Evolutionary conservation across 2,797 vertebrate species (phyloP).

Genomic region (Xiphophorus birchmanni): DNA sequence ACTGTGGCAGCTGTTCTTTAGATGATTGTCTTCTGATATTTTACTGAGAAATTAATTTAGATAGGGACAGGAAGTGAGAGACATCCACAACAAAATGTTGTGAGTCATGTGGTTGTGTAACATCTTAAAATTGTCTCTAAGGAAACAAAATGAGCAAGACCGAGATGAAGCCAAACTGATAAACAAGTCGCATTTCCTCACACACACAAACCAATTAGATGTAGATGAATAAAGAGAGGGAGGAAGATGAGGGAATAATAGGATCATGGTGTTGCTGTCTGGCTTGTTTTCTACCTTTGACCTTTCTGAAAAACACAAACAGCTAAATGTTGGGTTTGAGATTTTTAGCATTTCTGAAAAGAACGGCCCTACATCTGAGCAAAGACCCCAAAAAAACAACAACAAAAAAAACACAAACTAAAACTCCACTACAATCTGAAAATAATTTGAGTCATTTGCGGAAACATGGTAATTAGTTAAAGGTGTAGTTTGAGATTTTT

Average conservation of each 20-base stretch:
- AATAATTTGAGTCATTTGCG: background rate
- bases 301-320: background rate
- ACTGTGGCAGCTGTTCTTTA: background rate
- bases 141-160: slow-evolving; percentile 44
- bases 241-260: background rate
- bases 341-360: background rate
- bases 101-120: slow-evolving; percentile 34
- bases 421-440: background rate
- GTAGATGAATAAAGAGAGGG: slow-evolving; percentile 7
- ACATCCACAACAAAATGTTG: slow-evolving; percentile 37
- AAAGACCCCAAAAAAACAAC: background rate
- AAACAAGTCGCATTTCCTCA: slow-evolving; percentile 25
- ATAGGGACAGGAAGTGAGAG: slow-evolving; percentile 13
- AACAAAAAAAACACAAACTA: background rate
- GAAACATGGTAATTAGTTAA: background rate
- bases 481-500: background rate
- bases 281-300: background rate
- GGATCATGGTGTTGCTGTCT: slow-evolving; percentile 11
- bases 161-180: slow-evolving; percentile 35
- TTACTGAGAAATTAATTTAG: background rate
- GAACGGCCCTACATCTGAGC: background rate
- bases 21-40: background rate
- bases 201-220: slow-evolving; percentile 29
- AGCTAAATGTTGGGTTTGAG: background rate
- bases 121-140: slow-evolving; percentile 28